phyloP scores from a whole-genome alignment of 2,113 vertebrate species.

The Chamaetylas fuelleborni region DNA sequence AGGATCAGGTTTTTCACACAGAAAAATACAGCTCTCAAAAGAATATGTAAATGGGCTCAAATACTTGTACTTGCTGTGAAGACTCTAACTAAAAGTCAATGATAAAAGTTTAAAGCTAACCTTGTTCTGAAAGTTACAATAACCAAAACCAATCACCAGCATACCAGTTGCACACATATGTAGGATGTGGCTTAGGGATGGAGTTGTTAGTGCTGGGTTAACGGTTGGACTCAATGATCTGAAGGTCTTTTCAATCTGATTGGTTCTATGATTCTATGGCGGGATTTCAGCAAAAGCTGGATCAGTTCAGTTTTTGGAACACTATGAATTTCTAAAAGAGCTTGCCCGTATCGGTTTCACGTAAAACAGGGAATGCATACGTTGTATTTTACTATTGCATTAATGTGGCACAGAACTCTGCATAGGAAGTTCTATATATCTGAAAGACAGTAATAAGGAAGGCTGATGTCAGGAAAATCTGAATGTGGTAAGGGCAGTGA shows the following conservation, averaged over 20 bases:
- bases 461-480: neutral
- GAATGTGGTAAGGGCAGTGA: neutral
- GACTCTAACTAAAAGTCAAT: neutral
- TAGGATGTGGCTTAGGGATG: neutral
- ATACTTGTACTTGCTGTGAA: neutral
- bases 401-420: neutral
- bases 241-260: neutral
- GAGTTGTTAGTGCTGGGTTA: neutral
- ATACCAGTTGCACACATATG: neutral
- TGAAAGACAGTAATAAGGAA: neutral
- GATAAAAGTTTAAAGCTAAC: neutral
- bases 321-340: neutral
- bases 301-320: neutral
- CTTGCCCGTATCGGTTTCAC: neutral
- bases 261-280: neutral
- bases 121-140: neutral
- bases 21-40: neutral
- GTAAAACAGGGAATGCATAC: neutral
- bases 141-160: neutral
- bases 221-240: neutral
- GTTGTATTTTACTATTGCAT: neutral
- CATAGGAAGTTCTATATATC: neutral
- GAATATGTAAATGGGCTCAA: neutral
- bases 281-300: neutral
- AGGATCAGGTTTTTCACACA: neutral